Conservation (phyloP, 1,140 invertebrate genomes). For the Papilio xuthus region DNA sequence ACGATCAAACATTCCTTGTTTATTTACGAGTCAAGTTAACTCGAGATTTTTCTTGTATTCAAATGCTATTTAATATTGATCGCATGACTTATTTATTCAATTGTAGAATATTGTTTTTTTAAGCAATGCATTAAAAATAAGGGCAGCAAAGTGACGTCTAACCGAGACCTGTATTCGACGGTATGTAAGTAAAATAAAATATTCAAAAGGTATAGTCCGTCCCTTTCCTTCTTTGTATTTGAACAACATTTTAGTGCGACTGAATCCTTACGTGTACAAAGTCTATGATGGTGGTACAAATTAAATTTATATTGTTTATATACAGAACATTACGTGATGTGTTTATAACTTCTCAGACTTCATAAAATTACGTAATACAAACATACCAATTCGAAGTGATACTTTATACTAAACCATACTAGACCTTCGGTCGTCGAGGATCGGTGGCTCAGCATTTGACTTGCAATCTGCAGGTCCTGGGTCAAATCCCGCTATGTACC, state of each 20-base stretch:
- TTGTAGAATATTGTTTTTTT: neutral
- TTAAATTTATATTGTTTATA: conserved; percentile 21
- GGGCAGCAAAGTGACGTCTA: neutral
- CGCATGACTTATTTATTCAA: neutral
- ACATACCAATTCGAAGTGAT: neutral
- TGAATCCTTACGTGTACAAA: conserved; percentile 22
- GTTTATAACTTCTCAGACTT: conserved; percentile 20
- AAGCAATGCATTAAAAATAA: neutral
- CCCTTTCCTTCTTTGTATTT: neutral
- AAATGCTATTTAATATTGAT: neutral
- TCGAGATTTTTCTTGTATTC: neutral
- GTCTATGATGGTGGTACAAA: conserved; percentile 1
- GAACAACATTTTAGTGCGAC: neutral
- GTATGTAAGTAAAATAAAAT: neutral
- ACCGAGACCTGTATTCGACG: neutral
- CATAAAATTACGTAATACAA: conserved; percentile 4
- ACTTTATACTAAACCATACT: too few species aligned
- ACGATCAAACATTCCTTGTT: neutral
- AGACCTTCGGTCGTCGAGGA: too few species aligned
- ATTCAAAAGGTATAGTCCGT: neutral
- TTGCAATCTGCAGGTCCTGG: too few species aligned
- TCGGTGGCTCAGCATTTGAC: too few species aligned
- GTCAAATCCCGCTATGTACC: too few species aligned
- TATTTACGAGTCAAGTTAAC: neutral
- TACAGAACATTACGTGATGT: conserved; percentile 1